Conservation (phyloP, 1,140 invertebrate species). For the Luehdorfia chinensis region DNA sequence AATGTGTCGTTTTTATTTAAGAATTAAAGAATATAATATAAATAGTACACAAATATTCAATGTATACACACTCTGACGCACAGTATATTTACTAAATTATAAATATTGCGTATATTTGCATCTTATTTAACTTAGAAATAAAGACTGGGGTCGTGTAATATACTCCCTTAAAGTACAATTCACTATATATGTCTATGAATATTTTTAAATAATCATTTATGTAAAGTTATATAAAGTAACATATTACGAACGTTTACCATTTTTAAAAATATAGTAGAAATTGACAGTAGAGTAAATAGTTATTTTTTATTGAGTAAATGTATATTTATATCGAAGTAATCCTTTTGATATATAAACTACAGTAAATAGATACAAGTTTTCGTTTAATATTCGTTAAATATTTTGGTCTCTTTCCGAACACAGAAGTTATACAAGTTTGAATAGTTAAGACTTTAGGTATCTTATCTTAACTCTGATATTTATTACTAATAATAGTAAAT, state of each 20-base stretch:
- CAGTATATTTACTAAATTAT: neutral
- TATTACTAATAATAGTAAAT: neutral
- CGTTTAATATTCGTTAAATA: neutral
- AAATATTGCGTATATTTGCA: neutral
- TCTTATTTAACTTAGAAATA: conserved; percentile 2
- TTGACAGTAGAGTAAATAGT: conserved; percentile 20
- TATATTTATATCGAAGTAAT: conserved; percentile 2
- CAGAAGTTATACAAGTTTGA: conserved; percentile 20
- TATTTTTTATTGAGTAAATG: neutral
- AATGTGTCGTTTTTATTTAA: too few relatives aligned
- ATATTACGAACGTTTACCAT: conserved; percentile 37
- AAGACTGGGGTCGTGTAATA: too few relatives aligned
- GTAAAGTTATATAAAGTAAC: conserved; percentile 24
- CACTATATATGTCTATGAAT: too few relatives aligned
- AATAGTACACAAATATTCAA: conserved; percentile 28
- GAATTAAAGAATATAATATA: too few relatives aligned
- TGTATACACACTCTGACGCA: conserved; percentile 19
- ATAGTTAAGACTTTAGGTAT: neutral
- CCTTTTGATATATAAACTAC: conserved; percentile 19
- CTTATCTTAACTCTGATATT: neutral
- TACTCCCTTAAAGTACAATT: too few relatives aligned
- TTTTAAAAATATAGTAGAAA: conserved; percentile 25
- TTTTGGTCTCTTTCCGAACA: conserved; percentile 41
- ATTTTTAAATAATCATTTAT: conserved; percentile 11
- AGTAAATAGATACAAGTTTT: conserved; percentile 21